Base-by-base conservation (phyloP, 1,140 invertebrate species). In the Drosophila burlai region DNA sequence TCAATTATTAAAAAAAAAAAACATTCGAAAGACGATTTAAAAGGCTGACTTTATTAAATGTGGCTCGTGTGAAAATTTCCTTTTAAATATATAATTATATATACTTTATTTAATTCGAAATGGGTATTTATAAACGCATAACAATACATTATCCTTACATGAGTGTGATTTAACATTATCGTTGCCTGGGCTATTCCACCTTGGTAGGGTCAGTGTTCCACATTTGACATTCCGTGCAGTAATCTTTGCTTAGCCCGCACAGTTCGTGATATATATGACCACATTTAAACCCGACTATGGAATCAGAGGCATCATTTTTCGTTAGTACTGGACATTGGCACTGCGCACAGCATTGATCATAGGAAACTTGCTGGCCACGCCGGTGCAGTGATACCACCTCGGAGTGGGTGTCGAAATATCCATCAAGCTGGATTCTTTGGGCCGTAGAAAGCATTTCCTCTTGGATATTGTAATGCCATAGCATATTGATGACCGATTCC, bases 391-490 rank as follows among this genome's bases (percentile, higher is more conserved):
- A 93, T 4, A 98, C 96, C 18, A 98, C 93, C 93, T 96, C 96
- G 72, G 97, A 95, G 91, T 98, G 96, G n/a, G 98, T 93, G 92
- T 97, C 96, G 83, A 98, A 98, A 93, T 98, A 98, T 94, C 99
- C 98, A 21, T 95, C 95, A 1, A 97, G 95, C 6, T 98, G 94
- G 75, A 98, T 98, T 91, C 97, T 96, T 82, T 97, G 97, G 89
- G 97, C 98, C 0, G 97, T 97, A 93, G 98, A 96, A 93, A 98
- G 96, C 4, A 99, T 95, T 15, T 98, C 97, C 42, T 98, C 96
- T 94, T 99, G 98, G 40, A 99, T 94, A 93, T 97, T 98, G 92
- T 98, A 99, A 93, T 99, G 98, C 87, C 97, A 96, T 93, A 99
- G 95, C 95, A 99, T 98, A 94, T 99, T 99, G 1, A 98, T 97